phyloP scores from a whole-genome alignment of 2,888 invertebrate genomes.

The Tipula lateralis region DNA sequence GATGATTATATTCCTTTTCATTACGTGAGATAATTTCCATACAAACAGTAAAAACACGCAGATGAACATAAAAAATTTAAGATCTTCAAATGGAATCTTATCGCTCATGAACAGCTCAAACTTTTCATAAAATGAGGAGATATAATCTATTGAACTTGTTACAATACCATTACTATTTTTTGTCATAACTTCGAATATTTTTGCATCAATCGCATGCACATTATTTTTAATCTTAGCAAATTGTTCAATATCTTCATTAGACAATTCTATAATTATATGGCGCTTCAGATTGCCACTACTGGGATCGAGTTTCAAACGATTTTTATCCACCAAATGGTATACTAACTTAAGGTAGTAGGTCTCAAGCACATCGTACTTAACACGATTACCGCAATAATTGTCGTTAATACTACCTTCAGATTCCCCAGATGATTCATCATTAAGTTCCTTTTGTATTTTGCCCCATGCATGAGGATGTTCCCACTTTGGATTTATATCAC shows the following conservation, averaged over 20 bases:
- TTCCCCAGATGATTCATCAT: background rate
- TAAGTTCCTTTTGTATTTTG: background rate
- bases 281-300: background rate
- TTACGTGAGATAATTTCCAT: background rate
- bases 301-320: background rate
- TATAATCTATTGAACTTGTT: background rate
- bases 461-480: conserved; percentile 26
- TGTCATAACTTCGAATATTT: background rate
- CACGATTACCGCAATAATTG: background rate
- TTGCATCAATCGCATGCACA: background rate
- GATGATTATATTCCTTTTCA: background rate
- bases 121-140: background rate
- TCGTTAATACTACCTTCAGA: background rate
- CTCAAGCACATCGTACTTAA: background rate
- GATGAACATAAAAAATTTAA: background rate
- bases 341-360: background rate
- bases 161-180: background rate
- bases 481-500: conserved; percentile 2
- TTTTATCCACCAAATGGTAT: background rate
- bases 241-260: background rate
- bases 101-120: background rate
- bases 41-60: background rate
- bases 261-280: background rate
- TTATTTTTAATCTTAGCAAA: background rate
- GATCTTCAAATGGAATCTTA: background rate